These are phyloP conservation scores for Halichoeres trimaculatus DNA, from an alignment of 2,113 vertebrate genomes.

Conservation along the genomic window DNA sequence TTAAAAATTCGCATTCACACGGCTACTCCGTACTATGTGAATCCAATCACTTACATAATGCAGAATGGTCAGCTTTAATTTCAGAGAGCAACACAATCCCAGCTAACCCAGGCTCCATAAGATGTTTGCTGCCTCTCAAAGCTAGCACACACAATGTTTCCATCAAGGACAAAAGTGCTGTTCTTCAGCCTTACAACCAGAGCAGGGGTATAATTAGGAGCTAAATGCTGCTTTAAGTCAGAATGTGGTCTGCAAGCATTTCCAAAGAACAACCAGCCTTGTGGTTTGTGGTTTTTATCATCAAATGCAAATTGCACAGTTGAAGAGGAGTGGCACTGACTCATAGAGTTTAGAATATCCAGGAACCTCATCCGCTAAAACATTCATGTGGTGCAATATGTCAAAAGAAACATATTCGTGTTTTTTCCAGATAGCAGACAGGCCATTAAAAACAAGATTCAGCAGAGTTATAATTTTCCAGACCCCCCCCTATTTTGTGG, in stretches of 20 bases:
- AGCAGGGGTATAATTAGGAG: constrained; percentile 85
- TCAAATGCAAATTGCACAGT: constrained; percentile 87
- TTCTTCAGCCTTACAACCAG: constrained; percentile 76
- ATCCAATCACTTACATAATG: constrained; percentile 70
- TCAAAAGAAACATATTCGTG: constrained; percentile 80
- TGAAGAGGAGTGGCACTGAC: constrained; percentile 84
- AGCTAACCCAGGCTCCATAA: constrained; percentile 31
- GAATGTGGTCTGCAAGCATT: constrained; percentile 83
- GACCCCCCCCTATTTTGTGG: constrained; percentile 62
- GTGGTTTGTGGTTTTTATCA: constrained; percentile 87
- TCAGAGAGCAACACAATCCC: constrained; percentile 48
- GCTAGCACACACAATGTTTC: constrained; percentile 81
- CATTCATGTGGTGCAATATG: constrained; percentile 80
- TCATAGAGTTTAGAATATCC: constrained; percentile 83
- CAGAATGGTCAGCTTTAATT: constrained; percentile 58
- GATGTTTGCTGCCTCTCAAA: constrained; percentile 54
- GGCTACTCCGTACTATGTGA: constrained; percentile 23
- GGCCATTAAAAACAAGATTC: constrained; percentile 80
- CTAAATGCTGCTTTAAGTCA: constrained; percentile 85
- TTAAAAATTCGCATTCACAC: constrained; percentile 54
- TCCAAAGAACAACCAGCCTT: constrained; percentile 86
- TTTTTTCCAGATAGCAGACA: constrained; percentile 80
- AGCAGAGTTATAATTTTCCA: constrained; percentile 74
- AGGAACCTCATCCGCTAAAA: constrained; percentile 81
- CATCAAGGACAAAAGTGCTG: constrained; percentile 80